A percentile compares a stretch with the other conserved stretches of the same genome.
Evolutionary conservation across 1,140 invertebrate genomes (phyloP).

Genomic region (Globodera ellingtonae): DNA sequence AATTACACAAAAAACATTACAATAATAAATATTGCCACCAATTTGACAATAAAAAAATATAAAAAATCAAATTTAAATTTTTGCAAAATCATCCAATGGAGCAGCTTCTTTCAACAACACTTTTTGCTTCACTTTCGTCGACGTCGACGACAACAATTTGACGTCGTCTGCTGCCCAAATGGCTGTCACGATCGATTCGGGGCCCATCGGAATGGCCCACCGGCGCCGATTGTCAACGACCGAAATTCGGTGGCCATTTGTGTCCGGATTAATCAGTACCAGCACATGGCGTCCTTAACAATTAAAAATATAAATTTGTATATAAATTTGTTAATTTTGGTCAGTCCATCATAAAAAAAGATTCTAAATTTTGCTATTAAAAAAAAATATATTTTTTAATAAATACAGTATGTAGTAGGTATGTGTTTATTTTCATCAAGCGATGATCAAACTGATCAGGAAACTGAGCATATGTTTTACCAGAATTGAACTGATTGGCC

Average conservation of each 20-base stretch:
- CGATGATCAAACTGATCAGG: too few relatives aligned
- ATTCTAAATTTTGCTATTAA: too few relatives aligned
- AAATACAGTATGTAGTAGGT: too few relatives aligned
- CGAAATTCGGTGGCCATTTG: background rate
- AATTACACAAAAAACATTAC: too few relatives aligned
- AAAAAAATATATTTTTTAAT: too few relatives aligned
- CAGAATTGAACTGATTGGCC: too few relatives aligned
- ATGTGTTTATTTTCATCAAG: too few relatives aligned
- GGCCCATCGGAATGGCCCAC: slow-evolving; percentile 19
- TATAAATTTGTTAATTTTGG: too few relatives aligned
- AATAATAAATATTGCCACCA: too few relatives aligned
- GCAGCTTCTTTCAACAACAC: background rate
- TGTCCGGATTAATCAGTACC: slow-evolving; percentile 11
- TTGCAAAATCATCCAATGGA: background rate
- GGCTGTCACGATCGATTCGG: slow-evolving; percentile 2
- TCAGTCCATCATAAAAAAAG: too few relatives aligned
- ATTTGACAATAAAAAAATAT: background rate
- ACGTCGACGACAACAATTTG: background rate
- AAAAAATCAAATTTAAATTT: background rate
- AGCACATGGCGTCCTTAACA: slow-evolving; percentile 14
- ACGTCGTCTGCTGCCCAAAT: background rate
- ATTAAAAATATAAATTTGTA: too few relatives aligned
- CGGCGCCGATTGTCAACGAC: slow-evolving; percentile 13
- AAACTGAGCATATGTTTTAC: too few relatives aligned
- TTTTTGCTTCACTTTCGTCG: background rate